Conservation (phyloP, 2,888 invertebrate genomes). For the Pammene fasciana region DNA sequence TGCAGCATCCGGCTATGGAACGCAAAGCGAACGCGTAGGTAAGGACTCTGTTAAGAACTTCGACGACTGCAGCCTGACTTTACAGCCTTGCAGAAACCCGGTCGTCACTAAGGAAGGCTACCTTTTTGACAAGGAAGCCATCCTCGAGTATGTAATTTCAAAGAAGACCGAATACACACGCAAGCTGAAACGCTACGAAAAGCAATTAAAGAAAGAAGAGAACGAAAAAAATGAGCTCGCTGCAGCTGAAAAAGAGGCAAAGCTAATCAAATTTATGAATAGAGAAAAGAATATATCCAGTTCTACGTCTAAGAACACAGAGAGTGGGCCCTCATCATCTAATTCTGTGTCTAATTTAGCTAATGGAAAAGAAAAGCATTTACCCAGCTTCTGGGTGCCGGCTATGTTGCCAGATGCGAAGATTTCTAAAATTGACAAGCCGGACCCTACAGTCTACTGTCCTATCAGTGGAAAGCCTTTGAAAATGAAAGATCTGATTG, state of each 20-base stretch:
- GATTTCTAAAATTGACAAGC: slow-evolving; percentile 79
- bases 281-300: slow-evolving; percentile 90
- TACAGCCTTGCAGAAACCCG: slow-evolving; percentile 98
- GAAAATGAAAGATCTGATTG: slow-evolving; percentile 95
- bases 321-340: slow-evolving; percentile 55
- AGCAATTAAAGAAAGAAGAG: slow-evolving; percentile 90
- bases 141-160: slow-evolving; percentile 96
- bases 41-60: slow-evolving; percentile 97
- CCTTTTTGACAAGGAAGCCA: slow-evolving; percentile 98
- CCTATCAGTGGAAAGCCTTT: slow-evolving; percentile 87
- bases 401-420: slow-evolving; percentile 95
- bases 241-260: slow-evolving; percentile 88
- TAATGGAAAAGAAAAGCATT: slow-evolving; percentile 88
- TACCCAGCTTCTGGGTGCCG: slow-evolving; percentile 99
- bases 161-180: slow-evolving; percentile 96
- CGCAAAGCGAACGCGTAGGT: slow-evolving; percentile 92
- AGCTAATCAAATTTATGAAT: slow-evolving; percentile 90
- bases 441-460: slow-evolving; percentile 72
- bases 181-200: slow-evolving; percentile 96
- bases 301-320: slow-evolving; percentile 51
- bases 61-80: slow-evolving; percentile 97
- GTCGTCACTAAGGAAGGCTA: slow-evolving; percentile 93
- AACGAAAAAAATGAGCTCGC: slow-evolving; percentile 87
- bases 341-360: slow-evolving; percentile 90
- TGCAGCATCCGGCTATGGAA: slow-evolving; percentile 96